Evolutionary conservation across 2,797 vertebrate species (phyloP).

Genomic region (Gambelia wislizenii): DNA sequence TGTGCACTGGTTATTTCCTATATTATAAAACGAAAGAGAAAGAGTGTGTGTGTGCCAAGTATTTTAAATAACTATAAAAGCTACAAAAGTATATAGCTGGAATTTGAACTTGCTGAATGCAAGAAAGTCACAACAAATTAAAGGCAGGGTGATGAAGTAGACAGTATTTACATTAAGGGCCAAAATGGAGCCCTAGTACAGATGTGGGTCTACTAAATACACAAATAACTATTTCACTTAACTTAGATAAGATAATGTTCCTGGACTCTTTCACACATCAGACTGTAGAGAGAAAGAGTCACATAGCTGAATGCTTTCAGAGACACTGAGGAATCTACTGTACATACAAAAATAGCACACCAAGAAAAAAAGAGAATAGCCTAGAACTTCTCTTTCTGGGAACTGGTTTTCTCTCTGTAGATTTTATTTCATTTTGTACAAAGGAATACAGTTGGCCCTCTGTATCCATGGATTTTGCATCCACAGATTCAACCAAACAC

Average conservation of each 20-base stretch:
- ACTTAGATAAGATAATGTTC: background rate
- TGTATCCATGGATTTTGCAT: too few species aligned
- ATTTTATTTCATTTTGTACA: background rate
- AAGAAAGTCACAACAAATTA: background rate
- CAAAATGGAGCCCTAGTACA: background rate
- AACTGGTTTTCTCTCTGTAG: background rate
- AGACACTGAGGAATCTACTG: background rate
- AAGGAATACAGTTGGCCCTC: too few species aligned
- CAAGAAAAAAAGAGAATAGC: background rate
- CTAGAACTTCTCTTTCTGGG: background rate
- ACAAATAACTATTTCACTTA: background rate
- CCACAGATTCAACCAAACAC: too few species aligned
- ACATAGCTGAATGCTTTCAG: background rate
- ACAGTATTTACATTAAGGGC: background rate
- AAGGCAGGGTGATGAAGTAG: background rate
- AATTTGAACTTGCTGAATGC: background rate
- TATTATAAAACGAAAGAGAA: background rate
- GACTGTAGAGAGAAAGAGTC: background rate
- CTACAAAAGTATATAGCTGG: background rate
- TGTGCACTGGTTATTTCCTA: slow-evolving; percentile 90
- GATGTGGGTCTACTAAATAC: background rate
- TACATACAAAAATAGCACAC: background rate
- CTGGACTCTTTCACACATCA: background rate
- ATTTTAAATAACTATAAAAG: slow-evolving; percentile 22
- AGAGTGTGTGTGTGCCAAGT: background rate